Percentiles rank a stretch among this genome's conserved stretches.
Evolutionary conservation across 2,888 invertebrate genomes (phyloP).

Genomic region (Amblyteles armatorius): DNA sequence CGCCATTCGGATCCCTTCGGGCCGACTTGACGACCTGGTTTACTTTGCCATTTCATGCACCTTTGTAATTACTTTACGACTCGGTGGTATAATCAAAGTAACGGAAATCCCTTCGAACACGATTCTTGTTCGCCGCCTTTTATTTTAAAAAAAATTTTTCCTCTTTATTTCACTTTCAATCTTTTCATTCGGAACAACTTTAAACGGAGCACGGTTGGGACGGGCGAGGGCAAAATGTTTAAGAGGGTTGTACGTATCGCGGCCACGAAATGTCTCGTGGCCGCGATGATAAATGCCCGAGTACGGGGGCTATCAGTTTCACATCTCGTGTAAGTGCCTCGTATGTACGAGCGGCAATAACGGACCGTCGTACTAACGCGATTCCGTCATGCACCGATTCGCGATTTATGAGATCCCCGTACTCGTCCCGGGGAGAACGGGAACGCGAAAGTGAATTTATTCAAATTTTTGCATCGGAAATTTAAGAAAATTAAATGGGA

Average conservation of each 20-base stretch:
- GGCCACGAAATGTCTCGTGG: conserved; percentile 17
- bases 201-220: neutral
- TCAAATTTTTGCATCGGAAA: neutral
- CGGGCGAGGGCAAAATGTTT: neutral
- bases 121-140: conserved; percentile 4
- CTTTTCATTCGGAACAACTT: conserved; percentile 13
- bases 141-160: conserved; percentile 18
- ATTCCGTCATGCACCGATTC: conserved; percentile 1
- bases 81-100: conserved; percentile 7
- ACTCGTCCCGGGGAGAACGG: neutral
- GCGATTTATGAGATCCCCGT: neutral
- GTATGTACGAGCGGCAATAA: neutral
- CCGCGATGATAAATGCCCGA: neutral
- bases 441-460: conserved; percentile 2
- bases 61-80: conserved; percentile 31
- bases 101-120: conserved; percentile 11
- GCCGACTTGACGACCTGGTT: conserved; percentile 21
- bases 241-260: neutral
- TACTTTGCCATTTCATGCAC: conserved; percentile 27
- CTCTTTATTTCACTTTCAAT: conserved; percentile 18
- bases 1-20: neutral
- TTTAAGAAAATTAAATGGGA: neutral
- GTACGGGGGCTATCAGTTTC: conserved; percentile 5
- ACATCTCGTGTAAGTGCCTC: conserved; percentile 16
- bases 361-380: neutral